Percentiles rank a stretch among this genome's conserved stretches.
Conservation (phyloP, 2,113 vertebrate species). For the Scomber japonicus region DNA sequence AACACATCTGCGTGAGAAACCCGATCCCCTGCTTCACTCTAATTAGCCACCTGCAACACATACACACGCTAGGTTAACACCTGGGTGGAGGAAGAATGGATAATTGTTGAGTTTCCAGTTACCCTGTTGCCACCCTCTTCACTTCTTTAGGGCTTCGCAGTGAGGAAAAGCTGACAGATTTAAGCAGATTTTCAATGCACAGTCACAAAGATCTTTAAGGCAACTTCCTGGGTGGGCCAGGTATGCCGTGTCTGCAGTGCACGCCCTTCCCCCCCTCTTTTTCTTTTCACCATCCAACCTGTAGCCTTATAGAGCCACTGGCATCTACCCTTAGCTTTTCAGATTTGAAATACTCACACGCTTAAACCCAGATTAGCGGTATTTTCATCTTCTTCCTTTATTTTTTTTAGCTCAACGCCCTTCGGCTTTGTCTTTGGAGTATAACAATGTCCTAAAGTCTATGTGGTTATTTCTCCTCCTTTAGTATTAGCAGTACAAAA, state of each 20-base stretch:
- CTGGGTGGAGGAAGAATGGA: conserved; percentile 66
- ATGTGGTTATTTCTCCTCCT: not conserved
- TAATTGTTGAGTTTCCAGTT: conserved; percentile 71
- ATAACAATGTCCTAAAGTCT: conserved; percentile 30
- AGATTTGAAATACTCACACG: conserved; percentile 31
- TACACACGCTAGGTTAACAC: conserved; percentile 60
- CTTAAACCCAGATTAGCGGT: conserved; percentile 39
- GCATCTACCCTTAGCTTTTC: conserved; percentile 25
- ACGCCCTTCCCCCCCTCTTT: conserved; percentile 15
- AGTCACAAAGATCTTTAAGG: conserved; percentile 38
- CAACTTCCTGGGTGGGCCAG: conserved; percentile 64
- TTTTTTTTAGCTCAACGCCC: not conserved
- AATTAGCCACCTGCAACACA: conserved; percentile 76
- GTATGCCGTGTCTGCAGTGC: conserved; percentile 17
- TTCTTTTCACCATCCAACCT: conserved; percentile 8
- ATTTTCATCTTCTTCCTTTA: conserved; percentile 33
- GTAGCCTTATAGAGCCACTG: conserved; percentile 25
- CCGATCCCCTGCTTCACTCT: conserved; percentile 55
- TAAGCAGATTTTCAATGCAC: conserved; percentile 48
- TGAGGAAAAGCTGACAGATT: conserved; percentile 57
- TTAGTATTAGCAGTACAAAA: not conserved
- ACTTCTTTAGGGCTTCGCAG: conserved; percentile 48
- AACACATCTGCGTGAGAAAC: conserved; percentile 69
- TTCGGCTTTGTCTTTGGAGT: conserved; percentile 32
- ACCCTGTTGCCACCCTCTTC: conserved; percentile 51